These are phyloP conservation scores for Schizotus pectinicornis DNA, from an alignment of 2,888 invertebrate genomes.

Conservation along the genomic window DNA sequence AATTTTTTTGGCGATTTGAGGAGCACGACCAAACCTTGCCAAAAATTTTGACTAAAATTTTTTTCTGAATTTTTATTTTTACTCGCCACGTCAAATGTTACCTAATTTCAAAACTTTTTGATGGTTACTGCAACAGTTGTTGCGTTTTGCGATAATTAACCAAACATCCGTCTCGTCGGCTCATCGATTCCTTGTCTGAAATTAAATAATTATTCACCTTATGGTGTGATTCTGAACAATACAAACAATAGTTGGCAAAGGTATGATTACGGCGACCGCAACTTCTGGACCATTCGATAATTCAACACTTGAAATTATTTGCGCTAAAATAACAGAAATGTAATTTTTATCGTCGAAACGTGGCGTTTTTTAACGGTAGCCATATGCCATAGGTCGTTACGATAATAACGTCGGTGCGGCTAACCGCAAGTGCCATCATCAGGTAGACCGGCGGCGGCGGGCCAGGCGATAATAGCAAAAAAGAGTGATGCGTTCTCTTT, in stretches of 20 bases:
- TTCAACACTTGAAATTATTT: slow-evolving; percentile 16
- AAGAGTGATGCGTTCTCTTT: no score
- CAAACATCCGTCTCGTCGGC: no score
- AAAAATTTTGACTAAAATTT: no score
- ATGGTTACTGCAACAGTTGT: neutral
- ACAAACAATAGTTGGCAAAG: slow-evolving; percentile 11
- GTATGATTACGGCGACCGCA: slow-evolving; percentile 17
- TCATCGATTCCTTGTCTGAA: no score
- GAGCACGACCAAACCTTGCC: no score
- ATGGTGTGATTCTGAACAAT: slow-evolving; percentile 17
- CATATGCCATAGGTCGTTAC: slow-evolving; percentile 22
- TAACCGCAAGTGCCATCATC: slow-evolving; percentile 27
- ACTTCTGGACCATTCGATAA: slow-evolving; percentile 9
- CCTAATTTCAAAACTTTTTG: no score
- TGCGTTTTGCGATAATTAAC: no score
- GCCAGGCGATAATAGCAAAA: slow-evolving; percentile 8
- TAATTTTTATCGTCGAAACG: slow-evolving; percentile 14
- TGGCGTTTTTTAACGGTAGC: slow-evolving; percentile 21
- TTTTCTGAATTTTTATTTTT: no score
- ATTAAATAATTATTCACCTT: no score
- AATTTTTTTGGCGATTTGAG: no score
- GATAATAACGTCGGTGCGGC: slow-evolving; percentile 22
- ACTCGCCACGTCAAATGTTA: no score
- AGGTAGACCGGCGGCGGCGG: slow-evolving; percentile 13
- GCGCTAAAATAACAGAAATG: slow-evolving; percentile 24